A percentile compares a stretch with the other conserved stretches of the same genome.
phyloP scores from a whole-genome alignment of 1,140 invertebrate species.

The Pseudobourletiella spinata region DNA sequence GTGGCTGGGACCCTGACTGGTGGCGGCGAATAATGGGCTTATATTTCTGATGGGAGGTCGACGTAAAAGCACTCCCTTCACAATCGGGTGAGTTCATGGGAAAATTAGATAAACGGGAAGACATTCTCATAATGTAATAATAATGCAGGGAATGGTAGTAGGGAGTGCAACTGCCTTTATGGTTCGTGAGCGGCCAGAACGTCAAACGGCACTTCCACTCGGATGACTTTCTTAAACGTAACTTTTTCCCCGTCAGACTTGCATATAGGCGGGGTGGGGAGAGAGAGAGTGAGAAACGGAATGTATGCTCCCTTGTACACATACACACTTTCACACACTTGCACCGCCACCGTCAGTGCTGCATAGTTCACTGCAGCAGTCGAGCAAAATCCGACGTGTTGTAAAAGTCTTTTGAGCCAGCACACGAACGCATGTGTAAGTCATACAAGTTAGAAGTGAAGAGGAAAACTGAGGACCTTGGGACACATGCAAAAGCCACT shows the following conservation, averaged over 20 bases:
- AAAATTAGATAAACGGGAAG: constrained; percentile 5
- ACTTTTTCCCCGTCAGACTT: background rate
- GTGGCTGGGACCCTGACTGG: too few species aligned
- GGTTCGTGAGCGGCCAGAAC: background rate
- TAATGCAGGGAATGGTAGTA: background rate
- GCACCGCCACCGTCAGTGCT: too few species aligned
- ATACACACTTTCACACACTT: too few species aligned
- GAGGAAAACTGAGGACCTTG: too few species aligned
- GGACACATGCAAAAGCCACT: too few species aligned
- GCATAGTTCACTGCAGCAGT: too few species aligned
- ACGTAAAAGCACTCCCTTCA: background rate
- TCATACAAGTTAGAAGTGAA: too few species aligned
- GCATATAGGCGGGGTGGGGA: background rate
- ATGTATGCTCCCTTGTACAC: too few species aligned
- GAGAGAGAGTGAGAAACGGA: background rate
- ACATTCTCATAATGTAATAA: constrained; percentile 6
- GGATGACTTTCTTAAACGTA: constrained; percentile 1
- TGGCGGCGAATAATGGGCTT: too few species aligned
- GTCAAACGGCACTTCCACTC: background rate
- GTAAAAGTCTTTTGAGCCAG: too few species aligned
- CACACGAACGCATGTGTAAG: too few species aligned
- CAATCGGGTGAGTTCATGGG: constrained; percentile 3
- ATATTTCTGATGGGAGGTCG: background rate
- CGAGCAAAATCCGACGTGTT: too few species aligned
- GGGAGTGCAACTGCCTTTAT: background rate